Evolutionary conservation across 2,888 invertebrate species (phyloP).

Genomic region (Plagiodera versicolora): DNA sequence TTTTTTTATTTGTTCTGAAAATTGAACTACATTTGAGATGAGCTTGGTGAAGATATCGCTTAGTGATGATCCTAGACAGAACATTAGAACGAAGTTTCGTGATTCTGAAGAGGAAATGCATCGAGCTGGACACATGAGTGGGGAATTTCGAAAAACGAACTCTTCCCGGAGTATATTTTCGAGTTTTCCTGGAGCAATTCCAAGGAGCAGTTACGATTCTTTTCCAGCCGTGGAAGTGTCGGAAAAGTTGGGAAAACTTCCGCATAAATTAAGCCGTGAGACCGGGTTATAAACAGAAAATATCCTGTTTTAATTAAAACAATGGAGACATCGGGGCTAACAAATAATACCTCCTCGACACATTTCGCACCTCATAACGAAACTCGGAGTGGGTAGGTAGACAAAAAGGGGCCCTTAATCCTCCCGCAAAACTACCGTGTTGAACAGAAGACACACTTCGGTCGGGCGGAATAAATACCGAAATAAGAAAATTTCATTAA

Average conservation of each 20-base stretch:
- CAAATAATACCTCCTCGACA: slow-evolving; percentile 45
- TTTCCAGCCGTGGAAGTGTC: too few species aligned
- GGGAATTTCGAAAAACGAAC: too few species aligned
- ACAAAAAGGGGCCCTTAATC: slow-evolving; percentile 43
- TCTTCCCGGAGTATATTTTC: too few species aligned
- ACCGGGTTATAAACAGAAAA: background rate
- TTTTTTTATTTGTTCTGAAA: too few species aligned
- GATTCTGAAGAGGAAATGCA: too few species aligned
- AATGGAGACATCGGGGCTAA: slow-evolving; percentile 37
- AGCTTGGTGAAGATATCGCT: too few species aligned
- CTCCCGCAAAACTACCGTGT: slow-evolving; percentile 36
- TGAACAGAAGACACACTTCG: slow-evolving; percentile 44
- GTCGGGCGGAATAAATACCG: slow-evolving; percentile 53
- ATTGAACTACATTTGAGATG: too few species aligned
- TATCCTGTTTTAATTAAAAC: slow-evolving; percentile 30
- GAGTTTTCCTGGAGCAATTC: too few species aligned
- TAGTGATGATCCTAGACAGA: too few species aligned
- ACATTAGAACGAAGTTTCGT: too few species aligned
- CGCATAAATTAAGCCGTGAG: background rate
- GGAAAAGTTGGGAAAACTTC: background rate
- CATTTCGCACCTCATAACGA: slow-evolving; percentile 48
- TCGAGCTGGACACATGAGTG: too few species aligned
- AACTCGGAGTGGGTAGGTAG: slow-evolving; percentile 27
- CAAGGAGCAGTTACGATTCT: too few species aligned
- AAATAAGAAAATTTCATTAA: slow-evolving; percentile 62